Percentiles rank a stretch among this genome's conserved stretches.
These are phyloP conservation scores for Aphelenchoides fujianensis DNA, from an alignment of 1,140 invertebrate species.

Conservation along the genomic window DNA sequence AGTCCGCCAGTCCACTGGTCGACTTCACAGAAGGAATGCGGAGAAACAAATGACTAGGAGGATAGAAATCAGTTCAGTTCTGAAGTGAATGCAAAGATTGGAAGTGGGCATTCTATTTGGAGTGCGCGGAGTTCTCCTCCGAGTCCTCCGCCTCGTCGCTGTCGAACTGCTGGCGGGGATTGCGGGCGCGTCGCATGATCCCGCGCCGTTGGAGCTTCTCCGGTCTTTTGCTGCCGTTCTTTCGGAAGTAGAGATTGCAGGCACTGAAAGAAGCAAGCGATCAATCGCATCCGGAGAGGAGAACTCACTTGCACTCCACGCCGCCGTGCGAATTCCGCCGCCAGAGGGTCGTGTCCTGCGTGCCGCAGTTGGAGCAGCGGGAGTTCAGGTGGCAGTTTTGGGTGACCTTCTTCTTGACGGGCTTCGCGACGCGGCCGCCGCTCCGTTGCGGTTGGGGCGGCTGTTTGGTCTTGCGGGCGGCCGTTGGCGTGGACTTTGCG, in stretches of 20 bases:
- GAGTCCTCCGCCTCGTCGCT: no score
- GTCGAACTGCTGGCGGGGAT: conserved; percentile 26
- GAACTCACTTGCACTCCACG: conserved; percentile 78
- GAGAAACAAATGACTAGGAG: no score
- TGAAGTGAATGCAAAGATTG: no score
- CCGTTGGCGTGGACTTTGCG: no score
- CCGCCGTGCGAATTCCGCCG: conserved; percentile 88
- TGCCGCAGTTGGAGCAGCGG: conserved; percentile 49
- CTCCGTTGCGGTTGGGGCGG: no score
- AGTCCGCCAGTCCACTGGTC: no score
- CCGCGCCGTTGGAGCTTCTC: conserved; percentile 30
- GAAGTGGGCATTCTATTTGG: no score
- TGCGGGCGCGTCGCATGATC: conserved; percentile 42
- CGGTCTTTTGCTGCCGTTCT: conserved; percentile 37
- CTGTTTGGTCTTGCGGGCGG: no score
- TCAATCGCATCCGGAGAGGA: not conserved
- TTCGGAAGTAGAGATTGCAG: conserved; percentile 46
- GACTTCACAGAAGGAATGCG: no score
- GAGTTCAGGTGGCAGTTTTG: conserved; percentile 41
- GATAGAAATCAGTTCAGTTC: no score
- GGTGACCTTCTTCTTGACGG: conserved; percentile 7
- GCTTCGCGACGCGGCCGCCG: no score
- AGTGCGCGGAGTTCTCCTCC: no score
- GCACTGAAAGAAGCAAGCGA: conserved; percentile 32
- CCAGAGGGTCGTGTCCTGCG: conserved; percentile 49